Percentiles rank a stretch among this genome's conserved stretches.
Conservation (phyloP, 2,797 vertebrate genomes). For the Falco concolor region DNA sequence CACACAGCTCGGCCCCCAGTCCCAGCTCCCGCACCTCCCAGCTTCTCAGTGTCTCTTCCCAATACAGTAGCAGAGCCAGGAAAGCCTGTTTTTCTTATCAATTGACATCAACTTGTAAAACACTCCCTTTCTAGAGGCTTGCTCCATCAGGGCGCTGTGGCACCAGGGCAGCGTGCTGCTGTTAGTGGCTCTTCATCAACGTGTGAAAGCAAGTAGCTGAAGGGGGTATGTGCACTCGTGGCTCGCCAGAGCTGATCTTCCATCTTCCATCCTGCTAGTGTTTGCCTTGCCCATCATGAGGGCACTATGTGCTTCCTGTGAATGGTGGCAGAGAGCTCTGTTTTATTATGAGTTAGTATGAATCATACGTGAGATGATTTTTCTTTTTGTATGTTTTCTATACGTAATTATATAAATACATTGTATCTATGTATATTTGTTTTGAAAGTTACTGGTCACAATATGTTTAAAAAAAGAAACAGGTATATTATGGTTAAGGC, state of each 20-base stretch:
- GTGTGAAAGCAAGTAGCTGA: background rate
- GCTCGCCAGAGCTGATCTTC: background rate
- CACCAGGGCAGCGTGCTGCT: background rate
- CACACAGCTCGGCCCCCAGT: background rate
- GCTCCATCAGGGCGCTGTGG: no score
- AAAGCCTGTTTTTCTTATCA: background rate
- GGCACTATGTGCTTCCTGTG: background rate
- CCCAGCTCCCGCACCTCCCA: accelerated
- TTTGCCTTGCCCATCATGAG: background rate
- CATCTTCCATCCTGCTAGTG: background rate
- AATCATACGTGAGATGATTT: background rate
- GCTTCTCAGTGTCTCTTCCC: background rate
- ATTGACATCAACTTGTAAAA: background rate
- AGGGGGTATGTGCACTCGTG: background rate
- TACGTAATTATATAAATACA: no score
- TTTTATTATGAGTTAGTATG: background rate
- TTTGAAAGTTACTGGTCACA: background rate
- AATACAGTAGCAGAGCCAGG: background rate
- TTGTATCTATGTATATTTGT: background rate
- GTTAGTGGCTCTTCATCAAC: background rate
- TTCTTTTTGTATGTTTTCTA: background rate
- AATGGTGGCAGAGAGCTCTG: background rate
- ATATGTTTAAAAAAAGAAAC: background rate
- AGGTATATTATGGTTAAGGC: background rate
- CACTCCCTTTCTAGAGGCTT: background rate